Conservation (phyloP, 2,888 invertebrate genomes). For the Harpagoxenus sublaevis region DNA sequence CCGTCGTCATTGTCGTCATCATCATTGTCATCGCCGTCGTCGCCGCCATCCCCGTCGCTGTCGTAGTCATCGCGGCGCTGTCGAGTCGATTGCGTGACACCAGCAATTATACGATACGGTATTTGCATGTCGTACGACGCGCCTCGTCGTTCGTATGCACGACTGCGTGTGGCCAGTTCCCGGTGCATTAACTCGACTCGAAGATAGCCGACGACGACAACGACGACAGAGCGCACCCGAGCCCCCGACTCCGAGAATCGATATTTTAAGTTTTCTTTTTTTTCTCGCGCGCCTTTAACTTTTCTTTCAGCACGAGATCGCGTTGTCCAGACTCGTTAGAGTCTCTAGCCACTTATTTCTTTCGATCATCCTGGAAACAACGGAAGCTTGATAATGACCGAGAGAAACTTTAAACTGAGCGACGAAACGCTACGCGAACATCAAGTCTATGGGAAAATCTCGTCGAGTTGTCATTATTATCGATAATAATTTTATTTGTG, state of each 20-base stretch:
- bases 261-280: neutral
- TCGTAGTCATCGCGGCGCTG: conserved; percentile 23
- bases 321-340: conserved; percentile 44
- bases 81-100: conserved; percentile 76
- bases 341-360: conserved; percentile 26
- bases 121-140: conserved; percentile 77
- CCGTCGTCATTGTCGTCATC: conserved; percentile 51
- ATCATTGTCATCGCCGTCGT: conserved; percentile 42
- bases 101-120: conserved; percentile 73
- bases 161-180: conserved; percentile 46
- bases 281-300: conserved; percentile 15
- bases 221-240: conserved; percentile 59
- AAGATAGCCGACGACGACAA: conserved; percentile 49
- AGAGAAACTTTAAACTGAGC: conserved; percentile 43
- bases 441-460: neutral
- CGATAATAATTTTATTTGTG: conserved; percentile 32
- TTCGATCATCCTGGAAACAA: conserved; percentile 32
- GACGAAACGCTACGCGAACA: neutral
- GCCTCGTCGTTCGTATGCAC: conserved; percentile 57
- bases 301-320: conserved; percentile 45
- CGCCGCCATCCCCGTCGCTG: conserved; percentile 57
- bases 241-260: neutral
- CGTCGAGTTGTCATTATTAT: neutral
- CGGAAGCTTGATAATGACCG: conserved; percentile 16
- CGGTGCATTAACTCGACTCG: conserved; percentile 42